Conservation (phyloP, 2,113 vertebrate species). For the mouse (Mus musculus) region DNA sequence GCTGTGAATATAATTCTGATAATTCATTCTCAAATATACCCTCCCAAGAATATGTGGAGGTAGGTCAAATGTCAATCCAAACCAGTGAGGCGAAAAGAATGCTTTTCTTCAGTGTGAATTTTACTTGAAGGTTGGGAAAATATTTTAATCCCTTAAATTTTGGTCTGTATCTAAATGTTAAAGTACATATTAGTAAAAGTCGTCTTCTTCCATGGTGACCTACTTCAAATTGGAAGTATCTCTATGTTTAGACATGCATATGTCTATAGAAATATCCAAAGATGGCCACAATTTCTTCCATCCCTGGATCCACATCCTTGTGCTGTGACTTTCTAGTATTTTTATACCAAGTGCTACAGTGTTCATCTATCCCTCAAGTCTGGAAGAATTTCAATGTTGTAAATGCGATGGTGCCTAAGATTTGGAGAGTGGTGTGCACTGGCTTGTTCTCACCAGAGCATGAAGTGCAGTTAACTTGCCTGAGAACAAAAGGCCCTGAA, state of each 20-base stretch:
- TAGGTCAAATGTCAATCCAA: not conserved
- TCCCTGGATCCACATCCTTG: not conserved
- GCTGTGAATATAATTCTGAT: not conserved
- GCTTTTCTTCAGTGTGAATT: not conserved
- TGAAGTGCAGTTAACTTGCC: not conserved
- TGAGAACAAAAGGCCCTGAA: not conserved
- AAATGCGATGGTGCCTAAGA: not conserved
- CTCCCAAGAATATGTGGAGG: not conserved
- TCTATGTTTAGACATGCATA: not conserved
- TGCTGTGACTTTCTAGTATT: not conserved
- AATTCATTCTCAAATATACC: not conserved
- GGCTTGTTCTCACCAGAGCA: not conserved
- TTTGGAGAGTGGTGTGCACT: not conserved
- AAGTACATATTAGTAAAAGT: not conserved
- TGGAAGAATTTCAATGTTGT: not conserved
- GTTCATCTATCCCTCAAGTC: not conserved
- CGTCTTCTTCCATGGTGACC: not conserved
- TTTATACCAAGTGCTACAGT: not conserved
- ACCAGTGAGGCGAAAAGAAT: not conserved
- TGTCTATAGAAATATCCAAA: not conserved
- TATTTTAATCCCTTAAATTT: not conserved
- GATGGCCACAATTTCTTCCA: not conserved
- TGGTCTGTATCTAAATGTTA: not conserved
- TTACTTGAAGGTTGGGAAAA: slow-evolving; percentile 17
- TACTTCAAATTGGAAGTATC: not conserved